Evolutionary conservation across 2,888 invertebrate genomes (phyloP), one percentile per base, ranked within the genome.

Genomic region (Machimus atricapillus): DNA sequence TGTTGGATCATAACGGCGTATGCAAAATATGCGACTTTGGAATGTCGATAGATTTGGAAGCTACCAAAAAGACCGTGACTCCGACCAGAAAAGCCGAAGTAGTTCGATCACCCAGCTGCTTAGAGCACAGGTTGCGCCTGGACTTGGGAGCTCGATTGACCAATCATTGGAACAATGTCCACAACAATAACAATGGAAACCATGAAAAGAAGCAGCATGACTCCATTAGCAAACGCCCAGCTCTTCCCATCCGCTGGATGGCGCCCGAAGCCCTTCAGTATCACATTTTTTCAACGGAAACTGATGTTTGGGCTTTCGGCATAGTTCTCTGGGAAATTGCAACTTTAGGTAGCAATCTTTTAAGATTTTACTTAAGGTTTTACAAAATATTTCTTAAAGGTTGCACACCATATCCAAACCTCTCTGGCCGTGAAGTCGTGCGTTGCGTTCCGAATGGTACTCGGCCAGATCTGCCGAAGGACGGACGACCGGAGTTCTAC

Each of bases 21-120:
- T 97, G 97, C 92, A 97, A 97, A 93, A 96, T 97, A 89, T 97
- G 97, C 2, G 97, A 97, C 93, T 97, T 97, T 92, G 97, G 97
- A 87, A 96, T 97, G 95, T 97, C 97, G 14, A 94, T 97, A 87
- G 95, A 94, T 89, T 94, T 93, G 91, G 94, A 93, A 87, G 90
- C 90, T 27, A 90, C 91, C 9, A 88, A 88, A 86, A 87, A 90
- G 90, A 87, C 90, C 87, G 89, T 91, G 91, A 91, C 92, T n/a
- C 66, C 86, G 23, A 87, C 88, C 16, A 88, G 88, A 79, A 89
- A 89, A 87, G 58, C 87, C 83, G 91, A 92, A 76, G 89, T 91
- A 9, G 87, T 91, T 88, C 90, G 90, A 37, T 90, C 90, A 87
- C 16, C 27, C 9, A 91, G 90, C 89, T 89, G 90, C 3, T 79